A percentile compares a stretch with the other conserved stretches of the same genome.
Evolutionary conservation across 1,140 invertebrate species (phyloP).

Genomic region (Temnothorax nylanderi): DNA sequence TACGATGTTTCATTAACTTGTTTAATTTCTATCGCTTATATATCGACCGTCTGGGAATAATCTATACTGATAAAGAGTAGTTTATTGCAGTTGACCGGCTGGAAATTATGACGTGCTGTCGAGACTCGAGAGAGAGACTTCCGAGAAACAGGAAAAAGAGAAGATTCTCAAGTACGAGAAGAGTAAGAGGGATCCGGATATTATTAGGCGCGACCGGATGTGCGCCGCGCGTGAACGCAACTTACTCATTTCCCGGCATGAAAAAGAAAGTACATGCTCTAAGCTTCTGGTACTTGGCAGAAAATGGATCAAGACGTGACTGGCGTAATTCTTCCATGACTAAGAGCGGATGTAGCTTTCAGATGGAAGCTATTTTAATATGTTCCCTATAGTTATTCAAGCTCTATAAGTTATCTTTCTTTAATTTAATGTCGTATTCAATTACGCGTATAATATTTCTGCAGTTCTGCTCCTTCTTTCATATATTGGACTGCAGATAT

Average conservation of each 20-base stretch:
- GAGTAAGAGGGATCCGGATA: conserved; percentile 13
- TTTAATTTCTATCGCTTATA: neutral
- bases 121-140: neutral
- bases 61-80: neutral
- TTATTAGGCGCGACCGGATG: conserved; percentile 39
- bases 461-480: neutral
- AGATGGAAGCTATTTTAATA: conserved; percentile 8
- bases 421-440: neutral
- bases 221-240: conserved; percentile 19
- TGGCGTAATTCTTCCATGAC: neutral
- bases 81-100: conserved; percentile 5
- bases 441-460: neutral
- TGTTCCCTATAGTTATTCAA: neutral
- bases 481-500: neutral
- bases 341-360: conserved; percentile 26
- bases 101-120: conserved; percentile 1
- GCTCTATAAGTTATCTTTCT: neutral
- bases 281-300: conserved; percentile 25
- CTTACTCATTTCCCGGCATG: conserved; percentile 12
- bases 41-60: neutral
- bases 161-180: neutral
- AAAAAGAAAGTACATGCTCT: conserved; percentile 30
- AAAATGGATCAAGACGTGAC: conserved; percentile 23
- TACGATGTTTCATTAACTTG: neutral
- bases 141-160: conserved; percentile 25